A percentile compares a stretch with the other conserved stretches of the same genome.
Conservation (phyloP, 2,888 invertebrate species). For the Lepidocyrtinus sp. region DNA sequence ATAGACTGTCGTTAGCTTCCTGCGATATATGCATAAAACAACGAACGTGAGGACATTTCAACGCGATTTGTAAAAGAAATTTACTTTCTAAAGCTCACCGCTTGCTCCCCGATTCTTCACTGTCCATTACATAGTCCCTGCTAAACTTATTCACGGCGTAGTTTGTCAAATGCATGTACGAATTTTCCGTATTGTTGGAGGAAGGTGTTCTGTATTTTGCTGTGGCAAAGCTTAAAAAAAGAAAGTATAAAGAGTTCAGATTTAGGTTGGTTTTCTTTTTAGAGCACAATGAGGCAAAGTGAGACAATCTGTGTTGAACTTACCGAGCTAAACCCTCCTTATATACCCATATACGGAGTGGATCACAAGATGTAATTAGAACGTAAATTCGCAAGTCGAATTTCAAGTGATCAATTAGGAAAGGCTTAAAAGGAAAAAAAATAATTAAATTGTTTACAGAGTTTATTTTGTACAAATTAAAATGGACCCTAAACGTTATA, state of each 20-base stretch:
- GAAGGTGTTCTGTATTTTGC: conserved; percentile 89
- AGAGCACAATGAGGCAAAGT: not conserved
- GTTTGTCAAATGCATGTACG: conserved; percentile 95
- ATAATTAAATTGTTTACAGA: conserved; percentile 20
- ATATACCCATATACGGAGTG: conserved; percentile 89
- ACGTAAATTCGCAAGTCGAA: conserved; percentile 92
- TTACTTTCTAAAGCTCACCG: conserved; percentile 74
- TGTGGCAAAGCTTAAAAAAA: conserved; percentile 85
- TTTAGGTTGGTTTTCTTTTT: not conserved
- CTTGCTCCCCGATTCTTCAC: conserved; percentile 88
- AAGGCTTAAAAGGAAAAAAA: conserved; percentile 76
- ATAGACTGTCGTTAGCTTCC: conserved; percentile 43
- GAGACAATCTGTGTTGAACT: conserved; percentile 8
- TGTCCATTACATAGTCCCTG: conserved; percentile 85
- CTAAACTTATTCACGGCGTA: conserved; percentile 95
- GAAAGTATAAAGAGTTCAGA: not conserved
- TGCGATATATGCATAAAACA: no score
- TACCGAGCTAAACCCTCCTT: conserved; percentile 91
- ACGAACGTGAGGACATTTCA: no score
- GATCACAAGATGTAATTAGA: conserved; percentile 91
- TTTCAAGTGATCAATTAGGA: conserved; percentile 91
- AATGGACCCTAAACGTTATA: not conserved
- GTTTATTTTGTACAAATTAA: not conserved
- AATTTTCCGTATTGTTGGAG: conserved; percentile 85
- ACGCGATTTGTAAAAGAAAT: not conserved